Evolutionary conservation across 2,797 vertebrate species (phyloP), one percentile per base, ranked within the genome.

Genomic region (Rhynchonycteris naso): DNA sequence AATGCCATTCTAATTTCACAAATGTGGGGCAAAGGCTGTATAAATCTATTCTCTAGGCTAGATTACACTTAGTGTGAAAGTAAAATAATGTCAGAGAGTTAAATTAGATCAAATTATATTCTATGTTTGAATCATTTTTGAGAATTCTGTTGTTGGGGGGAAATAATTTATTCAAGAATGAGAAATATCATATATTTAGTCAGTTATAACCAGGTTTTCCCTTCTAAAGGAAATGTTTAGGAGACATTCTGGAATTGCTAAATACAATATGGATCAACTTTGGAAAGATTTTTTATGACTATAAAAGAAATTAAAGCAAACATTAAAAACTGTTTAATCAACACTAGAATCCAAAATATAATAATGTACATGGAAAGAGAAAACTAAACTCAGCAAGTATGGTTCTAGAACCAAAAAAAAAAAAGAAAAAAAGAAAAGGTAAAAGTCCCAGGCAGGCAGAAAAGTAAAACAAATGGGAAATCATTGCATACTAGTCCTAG

Each of bases 281-380:
- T 78, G 78, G 52, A 89, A 89, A 94, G 10, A 15, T 59, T 88
- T 94, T 94, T 84, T 91, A 88, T 87, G 71, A 78, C 54, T 71
- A 38, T 58, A 87, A 92, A 91, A 90, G 26, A 74, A 74, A 85
- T 86, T 80, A 74, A 94, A 93, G 78, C 11, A 24, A 95, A 59
- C 9, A 61, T 68, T 95, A 50, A 87, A 72, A 78, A 76, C 26
- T 22, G 4, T 24, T 85, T 50, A n/a, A 19, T 56, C 47, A 59
- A 56, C 13, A 28, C 66, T 33, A 84, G 52, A 96, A 58, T 33
- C 30, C 19, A 52, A 91, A 89, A 59, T 33, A 24, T 59, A 76
- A 13, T 21, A 65, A 78, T 22, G 14, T 15, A 83, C 0, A 5
- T 28, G 18, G 26, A 91, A 87, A 72, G 12, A 75, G 26, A 84